Base-by-base conservation (phyloP, 2,888 invertebrate genomes). In the Adelognathus sp. region DNA sequence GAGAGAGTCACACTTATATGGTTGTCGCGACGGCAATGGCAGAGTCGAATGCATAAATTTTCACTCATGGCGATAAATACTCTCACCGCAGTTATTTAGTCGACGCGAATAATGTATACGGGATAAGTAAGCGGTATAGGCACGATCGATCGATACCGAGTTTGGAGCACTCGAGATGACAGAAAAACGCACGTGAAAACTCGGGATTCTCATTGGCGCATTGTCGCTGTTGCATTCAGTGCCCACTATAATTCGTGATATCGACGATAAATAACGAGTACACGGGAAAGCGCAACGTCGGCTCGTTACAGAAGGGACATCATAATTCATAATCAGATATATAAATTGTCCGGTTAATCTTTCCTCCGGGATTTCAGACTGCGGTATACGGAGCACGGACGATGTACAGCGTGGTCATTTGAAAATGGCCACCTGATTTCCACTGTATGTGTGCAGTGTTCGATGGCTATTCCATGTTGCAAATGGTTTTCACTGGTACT, bases 31-130 rank as follows among this genome's bases (percentile, higher is more conserved):
- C 16, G 39, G 54, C 66, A 24, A 76, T 56, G 56, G 46, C 63
- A 63, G 58, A 76, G 69, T 76, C 50, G 67, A 61, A 33, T 67
- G 79, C 76, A 79, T 79, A 79, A 79, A 79, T 79, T 79, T 21
- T 76, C 31, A 54, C 61, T 76, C 79, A 61, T 16, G 27, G 63
- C 72, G 79, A 76, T 79, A 79, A 79, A 79, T 79, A 72, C 71
- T n/a, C 67, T 64, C 64, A 39, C 54, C 33, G 63, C 67, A 79
- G 76, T 72, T 79, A 79, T 79, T 76, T 79, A 79, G 76, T 58
- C 50, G 41, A 56, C 56, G 41, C n/a, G n/a, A n/a, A n/a, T n/a
- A 67, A 71, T 70, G 61, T 78, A 52, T 16, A 70, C 61, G 41
- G 46, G 36, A 67, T 76, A 71, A 63, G 71, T 79, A 76, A 76